Evolutionary conservation across 2,113 vertebrate species (phyloP), one percentile per base, ranked within the genome.

Genomic region (Ariopsis seemanni): DNA sequence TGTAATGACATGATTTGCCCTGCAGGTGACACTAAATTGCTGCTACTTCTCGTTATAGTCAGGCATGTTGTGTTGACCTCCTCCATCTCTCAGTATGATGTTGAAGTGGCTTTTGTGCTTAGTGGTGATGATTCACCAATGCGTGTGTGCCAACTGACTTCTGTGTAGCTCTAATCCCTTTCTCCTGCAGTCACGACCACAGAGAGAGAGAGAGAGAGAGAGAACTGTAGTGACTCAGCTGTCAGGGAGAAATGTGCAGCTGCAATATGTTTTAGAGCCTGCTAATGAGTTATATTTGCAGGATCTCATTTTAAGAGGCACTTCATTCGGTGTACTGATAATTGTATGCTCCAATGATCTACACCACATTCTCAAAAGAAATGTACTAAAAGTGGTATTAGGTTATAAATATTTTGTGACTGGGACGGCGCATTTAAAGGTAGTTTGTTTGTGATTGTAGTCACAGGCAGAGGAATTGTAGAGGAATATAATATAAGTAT

Each of bases 51-150:
- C 20, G 0, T 8, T 11, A 20, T 48, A 63, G n/a, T 80, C 1
- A 63, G 60, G 62, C 27, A 69, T 58, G 85, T 27, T 48, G 58
- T 53, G 50, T n/a, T 60, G 79, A 34, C 53, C 85, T 81, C 85
- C 63, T 60, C 53, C n/a, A n/a, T 75, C 12, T 83, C 55, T 81
- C 87, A 57, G 57, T 80, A 62, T 89, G 63, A 65, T 22, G 85
- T n/a, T 81, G 72, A 88, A 86, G 85, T 84, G 89, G 65, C 74
- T 60, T 62, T 62, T 79, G 84, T 86, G 80, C 55, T 65, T 30
- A 82, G 72, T 50, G 60, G n/a, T 14, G 85, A 88, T 87, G 89
- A 88, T 84, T 90, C 89, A 90, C 80, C 75, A 62, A 55, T 42
- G 83, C 60, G 74, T 60, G 83, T 62, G 86, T 50, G 25, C 14